Evolutionary conservation across 2,888 invertebrate genomes (phyloP), one percentile per base, ranked within the genome.

Genomic region (Dynastes tityus): DNA sequence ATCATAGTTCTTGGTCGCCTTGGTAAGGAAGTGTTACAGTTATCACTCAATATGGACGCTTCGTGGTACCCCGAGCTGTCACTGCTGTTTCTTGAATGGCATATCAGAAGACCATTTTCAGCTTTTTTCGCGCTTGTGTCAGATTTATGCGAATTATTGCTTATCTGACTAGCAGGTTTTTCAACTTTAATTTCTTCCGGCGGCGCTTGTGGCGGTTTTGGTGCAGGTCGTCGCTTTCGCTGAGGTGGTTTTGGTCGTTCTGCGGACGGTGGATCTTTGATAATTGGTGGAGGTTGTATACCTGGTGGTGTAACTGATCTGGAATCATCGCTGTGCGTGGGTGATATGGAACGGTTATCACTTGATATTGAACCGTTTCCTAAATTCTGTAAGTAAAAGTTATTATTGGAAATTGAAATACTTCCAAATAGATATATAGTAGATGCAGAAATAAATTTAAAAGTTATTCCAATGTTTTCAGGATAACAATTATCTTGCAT

Each of bases 41-140:
- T 91, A 83, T 93, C 93, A 84, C 92, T 92, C 70, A 91, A 89
- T 73, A 92, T 91, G 6, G 93, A 93, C 0, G 93, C 92, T 85
- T 94, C 94, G 86, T 94, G 94, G 85, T 94, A 94, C 0, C 94
- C 94, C 78, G 93, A 93, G 83, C 94, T 94, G 86, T 94, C 94
- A 80, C 94, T 94, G 87, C 93, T 93, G 85, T 93, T 93, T 81
- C 94, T 89, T 61, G 93, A 94, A 89, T 94, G 94, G 84, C 91
- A 91, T 80, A 92, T 91, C 84, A 92, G 84, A 84, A 92, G 84
- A 80, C 87, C 87, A 71, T 85, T 87, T 29, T 84, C 83, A 65
- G 77, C 68, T 81, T 84, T 85, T 53, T 80, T 81, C 55, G 81
- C 82, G 45, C 61, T 74, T 13, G 75, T 40, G 27, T 75, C 77